Base-by-base conservation (phyloP, 2,888 invertebrate genomes). In the Isotomurus palustris region DNA sequence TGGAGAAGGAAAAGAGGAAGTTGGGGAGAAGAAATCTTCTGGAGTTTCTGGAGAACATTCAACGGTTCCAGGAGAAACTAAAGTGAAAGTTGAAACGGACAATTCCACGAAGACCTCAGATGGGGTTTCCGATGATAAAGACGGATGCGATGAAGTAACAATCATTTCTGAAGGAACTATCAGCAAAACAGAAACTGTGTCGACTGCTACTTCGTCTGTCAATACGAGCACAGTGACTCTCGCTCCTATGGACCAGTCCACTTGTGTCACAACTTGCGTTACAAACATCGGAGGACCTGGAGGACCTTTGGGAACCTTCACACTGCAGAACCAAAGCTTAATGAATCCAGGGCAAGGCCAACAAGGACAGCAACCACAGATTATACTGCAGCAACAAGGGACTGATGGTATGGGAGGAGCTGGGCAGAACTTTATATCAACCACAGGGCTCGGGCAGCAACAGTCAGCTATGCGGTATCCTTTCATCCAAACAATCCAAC, bases 401-500 rank as follows among this genome's bases (percentile, higher is more conserved):
- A 43, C 43, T 4, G 14, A 14, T 24, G 25, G 14, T 3, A 24
- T 43, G 5, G 14, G 14, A 14, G 14, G 21, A 21, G 25, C 40
- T 17, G n/a, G n/a, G 10, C 10, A 21, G 5, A 43, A 24, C 21
- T 43, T 43, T 21, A 3, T 43, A 3, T 6, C 21, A 17, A 5
- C 21, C 21, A 21, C 22, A 14, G 43, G 43, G 8, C 12, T 32
- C 32, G 32, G 32, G 10, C 32, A 32, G 12, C n/a, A n/a, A 38
- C 38, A 38, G n/a, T 50, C 44, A 40, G 17, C 53, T 22, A 41
- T 61, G 12, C 57, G 68, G 17, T 68, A 68, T 41, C 70, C 70
- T 25, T 55, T 70, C 41, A 65, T 70, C 32, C 70, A 70, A 49
- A 70, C 70, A 28, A 66, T 70, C 22, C 70, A 67, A 32, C 67